Conservation (phyloP, 2,888 invertebrate genomes). For the Lamellibrachia columna region DNA sequence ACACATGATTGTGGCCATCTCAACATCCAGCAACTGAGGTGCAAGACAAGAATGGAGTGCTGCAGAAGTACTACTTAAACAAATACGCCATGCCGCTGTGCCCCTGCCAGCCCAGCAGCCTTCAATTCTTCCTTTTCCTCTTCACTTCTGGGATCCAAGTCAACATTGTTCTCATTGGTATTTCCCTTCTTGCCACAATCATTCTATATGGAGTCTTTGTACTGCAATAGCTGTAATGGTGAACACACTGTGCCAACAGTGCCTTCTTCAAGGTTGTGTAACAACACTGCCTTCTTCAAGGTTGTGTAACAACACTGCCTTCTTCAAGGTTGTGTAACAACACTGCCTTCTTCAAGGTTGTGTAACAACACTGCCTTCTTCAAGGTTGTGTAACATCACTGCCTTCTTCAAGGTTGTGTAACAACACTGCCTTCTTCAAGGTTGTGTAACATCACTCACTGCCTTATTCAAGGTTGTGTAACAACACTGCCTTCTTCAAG, state of each 20-base stretch:
- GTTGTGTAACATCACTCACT: too few relatives aligned
- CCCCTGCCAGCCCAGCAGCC: background rate
- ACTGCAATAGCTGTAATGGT: background rate
- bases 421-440: background rate
- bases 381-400: too few relatives aligned
- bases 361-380: background rate
- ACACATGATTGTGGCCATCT: background rate
- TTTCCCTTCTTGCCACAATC: background rate
- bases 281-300: background rate
- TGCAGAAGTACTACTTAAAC: background rate
- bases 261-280: background rate
- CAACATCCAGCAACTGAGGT: background rate
- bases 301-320: background rate
- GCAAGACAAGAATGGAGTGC: background rate
- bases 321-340: background rate
- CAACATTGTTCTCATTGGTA: background rate
- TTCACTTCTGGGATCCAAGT: background rate
- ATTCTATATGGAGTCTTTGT: background rate
- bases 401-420: background rate
- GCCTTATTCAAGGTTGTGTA: background rate
- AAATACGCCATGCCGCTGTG: background rate
- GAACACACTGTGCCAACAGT: background rate
- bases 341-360: background rate
- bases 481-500: background rate
- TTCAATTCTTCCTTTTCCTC: background rate